Evolutionary conservation across 2,113 vertebrate species (phyloP), one percentile per base, ranked within the genome.

Genomic region (Leucosticte australis): DNA sequence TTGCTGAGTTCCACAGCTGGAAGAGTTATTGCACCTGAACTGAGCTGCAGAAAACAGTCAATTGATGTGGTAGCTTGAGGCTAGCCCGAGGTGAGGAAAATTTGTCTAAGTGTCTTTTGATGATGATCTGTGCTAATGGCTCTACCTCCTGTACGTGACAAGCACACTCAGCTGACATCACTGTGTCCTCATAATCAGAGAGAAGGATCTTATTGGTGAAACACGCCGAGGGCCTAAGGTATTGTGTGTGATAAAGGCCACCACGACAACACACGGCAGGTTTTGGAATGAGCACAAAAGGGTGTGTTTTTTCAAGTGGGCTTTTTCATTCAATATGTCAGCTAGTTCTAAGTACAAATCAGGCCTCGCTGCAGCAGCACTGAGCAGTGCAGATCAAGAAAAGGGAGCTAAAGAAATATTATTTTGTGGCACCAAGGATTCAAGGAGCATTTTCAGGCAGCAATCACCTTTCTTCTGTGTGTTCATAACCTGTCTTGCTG

Each of bases 221-320:
- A 76, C 42, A 33, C 69, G 47, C 12, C 0, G 0, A 46, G 39
- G 18, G 53, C 57, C 15, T 15, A 15, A 24, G 65, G 28, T 77
- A 27, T 27, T 31, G 26, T 42, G 26, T 42, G 60, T 69, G 57
- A 46, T 55, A 62, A 82, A 92, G 41, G 53, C n/a, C 7, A n/a
- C 53, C 20, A 22, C 0, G 0, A 78, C 52, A 84, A 52, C 49
- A 3, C 0, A 16, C n/a, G 1, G 46, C 31, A 60, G 55, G 62
- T 37, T 89, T 82, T 62, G 44, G 87, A 92, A 68, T 31, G 13
- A 81, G 19, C 35, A 28, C 46, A 71, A 60, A 89, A 89, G 39
- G 46, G 18, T 0, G 0, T 62, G 19, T 46, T 89, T 89, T 87
- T 65, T 83, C 56, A 71, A 3, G 1, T 0, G 5, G 41, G 9